Base-by-base conservation (phyloP, 2,888 invertebrate genomes). In the Ischnus inquisitorius region DNA sequence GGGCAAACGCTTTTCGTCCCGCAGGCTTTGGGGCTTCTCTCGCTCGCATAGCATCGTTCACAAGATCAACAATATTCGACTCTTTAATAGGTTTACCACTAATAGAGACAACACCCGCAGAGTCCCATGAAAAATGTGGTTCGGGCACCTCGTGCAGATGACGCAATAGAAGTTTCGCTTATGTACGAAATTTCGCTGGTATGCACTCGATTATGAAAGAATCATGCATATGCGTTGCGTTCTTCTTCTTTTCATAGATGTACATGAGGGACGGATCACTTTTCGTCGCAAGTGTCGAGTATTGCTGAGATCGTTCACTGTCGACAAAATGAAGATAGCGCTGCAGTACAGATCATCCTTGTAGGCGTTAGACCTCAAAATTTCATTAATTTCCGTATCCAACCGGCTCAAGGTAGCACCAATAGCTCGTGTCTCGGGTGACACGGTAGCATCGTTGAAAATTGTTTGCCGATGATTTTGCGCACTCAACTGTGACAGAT, bases 321-420 rank as follows among this genome's bases (percentile, higher is more conserved):
- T 68, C 74, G 46, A 34, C 3, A 25, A 77, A 79, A 77, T 71
- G 82, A 4, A 82, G 64, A 72, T 77, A 79, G 8, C 72, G 76
- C 39, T 78, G 71, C 39, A 85, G 22, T 10, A 65, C 81, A 16
- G 79, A 14, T 84, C 80, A 46, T 77, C 57, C 25, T n/a, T 79
- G 67, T 65, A 65, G 2, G 28, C 10, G 3, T 48, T 51, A 25
- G 81, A 64, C 22, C 82, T 65, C 34, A 85, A 79, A 79, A 86
- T 85, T n/a, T n/a, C n/a, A n/a, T n/a, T n/a, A n/a, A n/a, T n/a
- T n/a, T n/a, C n/a, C n/a, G n/a, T n/a, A n/a, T n/a, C n/a, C n/a
- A n/a, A n/a, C n/a, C n/a, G n/a, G n/a, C n/a, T n/a, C n/a, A n/a
- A n/a, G n/a, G n/a, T 28, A 28, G 54, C 60, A 8, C 60, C 78